Percentiles rank a stretch among this genome's conserved stretches.
These are phyloP conservation scores for Panthera leo DNA, from an alignment of 2,113 vertebrate species.

Conservation along the genomic window DNA sequence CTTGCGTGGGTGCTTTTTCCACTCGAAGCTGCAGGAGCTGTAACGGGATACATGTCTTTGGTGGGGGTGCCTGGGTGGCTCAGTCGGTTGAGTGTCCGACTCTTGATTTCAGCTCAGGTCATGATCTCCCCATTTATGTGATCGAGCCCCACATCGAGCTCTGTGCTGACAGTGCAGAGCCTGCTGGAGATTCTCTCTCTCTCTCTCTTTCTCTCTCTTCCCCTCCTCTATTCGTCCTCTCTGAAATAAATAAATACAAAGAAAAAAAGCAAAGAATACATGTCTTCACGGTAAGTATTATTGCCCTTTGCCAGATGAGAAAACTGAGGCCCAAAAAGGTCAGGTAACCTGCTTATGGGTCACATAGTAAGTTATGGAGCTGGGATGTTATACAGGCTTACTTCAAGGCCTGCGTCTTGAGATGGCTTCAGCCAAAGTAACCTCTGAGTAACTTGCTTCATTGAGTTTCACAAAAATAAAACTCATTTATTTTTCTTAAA, in stretches of 20 bases:
- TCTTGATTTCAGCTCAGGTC: no score
- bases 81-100: no score
- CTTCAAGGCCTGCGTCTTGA: not conserved
- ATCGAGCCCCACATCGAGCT: no score
- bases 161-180: no score
- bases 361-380: not conserved
- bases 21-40: not conserved
- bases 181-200: no score
- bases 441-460: not conserved
- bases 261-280: not conserved
- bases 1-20: not conserved
- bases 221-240: no score
- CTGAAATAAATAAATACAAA: no score
- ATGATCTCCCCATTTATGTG: no score
- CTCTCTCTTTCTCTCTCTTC: no score
- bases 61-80: no score
- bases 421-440: slow-evolving; percentile 23
- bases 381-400: not conserved
- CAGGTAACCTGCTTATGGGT: not conserved
- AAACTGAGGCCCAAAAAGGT: slow-evolving; percentile 10
- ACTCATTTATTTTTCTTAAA: slow-evolving; percentile 34
- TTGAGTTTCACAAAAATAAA: slow-evolving; percentile 23
- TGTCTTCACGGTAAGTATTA: not conserved
- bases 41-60: not conserved
- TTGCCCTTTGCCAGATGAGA: not conserved